Base-by-base conservation (phyloP, 2,113 vertebrate species). In the Fulica atra region DNA sequence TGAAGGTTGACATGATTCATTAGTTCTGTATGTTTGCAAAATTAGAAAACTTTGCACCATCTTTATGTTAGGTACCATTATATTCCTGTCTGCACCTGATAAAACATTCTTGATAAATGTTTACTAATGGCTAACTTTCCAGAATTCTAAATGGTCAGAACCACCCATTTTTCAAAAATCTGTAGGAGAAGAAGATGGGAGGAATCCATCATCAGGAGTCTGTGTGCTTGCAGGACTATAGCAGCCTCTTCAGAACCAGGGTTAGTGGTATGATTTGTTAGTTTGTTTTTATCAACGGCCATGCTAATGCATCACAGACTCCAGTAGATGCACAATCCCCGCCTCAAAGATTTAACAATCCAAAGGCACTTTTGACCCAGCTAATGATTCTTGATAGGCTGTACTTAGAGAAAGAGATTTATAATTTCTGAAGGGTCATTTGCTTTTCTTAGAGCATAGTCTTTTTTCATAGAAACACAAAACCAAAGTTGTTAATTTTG, bases 151-250 rank as follows among this genome's bases (percentile, higher is more conserved):
- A 35, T 53, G 80, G 26, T 46, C 44, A 66, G 26, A 81, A 54
- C 28, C 12, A 48, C 14, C 19, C 13, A 42, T 57, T 77, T 26
- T 51, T 28, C 61, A 60, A 50, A 7, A 38, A 24, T 42, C 20
- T 74, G 33, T 42, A 71, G 29, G 35, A 33, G 35, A 60, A 74
- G 38, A 72, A 46, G 24, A 3, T 48, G 7, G 33, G 36, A 84
- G n/a, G 17, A 86, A 31, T 13, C 35, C 16, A 29, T 78, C 40
- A 26, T 53, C 17, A 42, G 56, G 33, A 81, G 26, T 12, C 13
- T 21, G 24, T 24, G 33, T 12, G 6, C 28, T 73, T 2, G 0
- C 28, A 68, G 38, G 17, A 6, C 48, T 53, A 5, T 24, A 24
- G 8, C 44, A 85, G 13, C 10, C 26, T 19, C 33, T 69, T 81